Conservation (phyloP, 1,140 invertebrate species). For the Parasteatoda tepidariorum region DNA sequence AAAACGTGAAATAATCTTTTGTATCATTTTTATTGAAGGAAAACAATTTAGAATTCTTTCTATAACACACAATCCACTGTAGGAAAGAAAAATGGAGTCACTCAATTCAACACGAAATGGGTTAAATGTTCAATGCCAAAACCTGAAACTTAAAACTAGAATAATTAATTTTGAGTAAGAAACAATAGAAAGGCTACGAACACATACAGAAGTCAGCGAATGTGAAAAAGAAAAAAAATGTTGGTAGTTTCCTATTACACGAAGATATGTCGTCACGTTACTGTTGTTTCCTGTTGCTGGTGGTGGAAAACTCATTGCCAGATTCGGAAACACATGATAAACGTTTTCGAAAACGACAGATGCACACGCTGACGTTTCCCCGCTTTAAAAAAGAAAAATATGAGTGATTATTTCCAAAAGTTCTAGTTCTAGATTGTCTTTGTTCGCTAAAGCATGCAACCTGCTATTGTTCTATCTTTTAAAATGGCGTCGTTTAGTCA, state of each 20-base stretch:
- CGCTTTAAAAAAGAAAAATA: slow-evolving; percentile 29
- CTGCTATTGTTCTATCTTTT: slow-evolving; percentile 34
- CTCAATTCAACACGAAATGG: slow-evolving; percentile 54
- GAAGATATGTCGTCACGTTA: slow-evolving; percentile 50
- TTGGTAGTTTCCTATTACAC: slow-evolving; percentile 38
- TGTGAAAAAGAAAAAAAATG: slow-evolving; percentile 37
- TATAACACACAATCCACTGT: no score
- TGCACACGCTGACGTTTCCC: no score
- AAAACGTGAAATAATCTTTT: no score
- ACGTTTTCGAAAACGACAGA: slow-evolving; percentile 54
- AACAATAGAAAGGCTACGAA: slow-evolving; percentile 30
- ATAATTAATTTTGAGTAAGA: slow-evolving; percentile 44
- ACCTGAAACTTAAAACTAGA: slow-evolving; percentile 19
- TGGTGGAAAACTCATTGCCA: slow-evolving; percentile 31
- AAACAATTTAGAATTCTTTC: no score
- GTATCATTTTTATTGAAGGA: no score
- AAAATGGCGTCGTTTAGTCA: slow-evolving; percentile 33
- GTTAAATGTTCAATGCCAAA: slow-evolving; percentile 51
- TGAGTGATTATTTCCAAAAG: slow-evolving; percentile 59
- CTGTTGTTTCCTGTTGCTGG: slow-evolving; percentile 54
- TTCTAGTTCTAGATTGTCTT: slow-evolving; percentile 50
- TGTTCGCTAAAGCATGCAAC: slow-evolving; percentile 53
- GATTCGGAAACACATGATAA: slow-evolving; percentile 44
- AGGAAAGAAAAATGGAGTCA: no score
- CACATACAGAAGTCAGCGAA: slow-evolving; percentile 28